Base-by-base conservation (phyloP, 2,797 vertebrate genomes). In the Cheirogaleus major region DNA sequence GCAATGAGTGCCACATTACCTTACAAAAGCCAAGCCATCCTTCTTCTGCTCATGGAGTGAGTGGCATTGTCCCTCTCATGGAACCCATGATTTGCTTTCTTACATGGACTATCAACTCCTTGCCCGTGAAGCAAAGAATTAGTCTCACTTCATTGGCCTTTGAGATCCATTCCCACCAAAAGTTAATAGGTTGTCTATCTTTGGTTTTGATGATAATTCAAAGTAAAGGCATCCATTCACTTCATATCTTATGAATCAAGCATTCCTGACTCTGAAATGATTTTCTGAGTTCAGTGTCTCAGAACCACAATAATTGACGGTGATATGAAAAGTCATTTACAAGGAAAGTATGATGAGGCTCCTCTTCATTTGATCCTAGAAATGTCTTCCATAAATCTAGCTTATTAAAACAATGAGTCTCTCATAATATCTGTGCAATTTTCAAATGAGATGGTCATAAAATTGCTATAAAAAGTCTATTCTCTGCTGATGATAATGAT, bases 241-340 rank as follows among this genome's bases (percentile, higher is more conserved):
- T 97, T 97, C 32, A 0, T 92, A 95, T 96, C 97, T 97, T 97
- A 95, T 90, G 95, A 95, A 97, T 97, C 79, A 96, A 83, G 82
- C 61, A 91, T 96, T 97, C 95, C 55, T 96, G 92, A 96, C 93
- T 85, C 91, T 91, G 81, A 94, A 98, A 97, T 98, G 91, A 95
- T 95, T 97, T 97, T 94, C 91, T 97, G 95, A 94, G 92, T 96
- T 97, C 61, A 96, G 63, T 91, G 73, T 97, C 90, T 97, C 89
- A 98, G 95, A 97, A 97, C 87, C 79, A 61, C 92, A 96, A 95
- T 98, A 98, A 98, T 97, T 97, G 96, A 97, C 93, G 97, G 98
- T 95, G 96, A 75, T 94, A 97, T 94, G 95, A 97, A 98, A 98
- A 97, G 93, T 96, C 96, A 97, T 98, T 98, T 98, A 97, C 80